Base-by-base conservation (phyloP, 1,140 invertebrate species). In the Zaprionus ornatus region DNA sequence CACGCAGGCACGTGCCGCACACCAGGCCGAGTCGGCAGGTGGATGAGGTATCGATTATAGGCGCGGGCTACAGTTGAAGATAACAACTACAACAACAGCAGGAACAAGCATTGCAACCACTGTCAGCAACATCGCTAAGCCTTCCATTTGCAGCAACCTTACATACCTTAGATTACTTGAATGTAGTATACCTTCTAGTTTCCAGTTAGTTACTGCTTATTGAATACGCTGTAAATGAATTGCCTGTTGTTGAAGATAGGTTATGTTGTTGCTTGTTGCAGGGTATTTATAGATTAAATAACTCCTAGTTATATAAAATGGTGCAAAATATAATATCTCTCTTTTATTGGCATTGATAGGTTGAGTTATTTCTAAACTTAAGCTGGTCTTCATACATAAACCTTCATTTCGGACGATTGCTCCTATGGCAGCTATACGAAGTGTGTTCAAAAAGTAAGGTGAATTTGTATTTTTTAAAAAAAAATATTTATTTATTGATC, bases 31-130 rank as follows among this genome's bases (percentile, higher is more conserved):
- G n/a, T 45, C n/a, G 40, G n/a, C 25, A 73, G 63, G 55, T 67
- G 42, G 60, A 73, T 73, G 12, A 55, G 55, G 45, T 68, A 74
- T 74, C 64, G 71, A 74, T 74, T 67, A 60, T 60, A 42, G 37
- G 6, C 15, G 48, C 15, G 21, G 21, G n/a, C n/a, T 45, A 17
- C n/a, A 45, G 40, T 13, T 64, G 9, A 29, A 65, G 37, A 54
- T 55, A 23, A 25, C 6, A 3, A 15, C 48, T 54, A 61, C 29
- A n/a, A 19, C 45, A 35, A 6, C 48, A 37, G 37, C 59, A 57
- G 7, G n/a, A 59, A 37, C 21, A 7, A 25, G n/a, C 45, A 27
- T 19, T 13, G 12, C 23, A 45, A 25, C 17, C 42, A 10, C 37
- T 27, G 13, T 2, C 48, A 40, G 50, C 21, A 54, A 15, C 37